Evolutionary conservation across 2,888 invertebrate genomes (phyloP).

Genomic region (Drosophila mercatorum): DNA sequence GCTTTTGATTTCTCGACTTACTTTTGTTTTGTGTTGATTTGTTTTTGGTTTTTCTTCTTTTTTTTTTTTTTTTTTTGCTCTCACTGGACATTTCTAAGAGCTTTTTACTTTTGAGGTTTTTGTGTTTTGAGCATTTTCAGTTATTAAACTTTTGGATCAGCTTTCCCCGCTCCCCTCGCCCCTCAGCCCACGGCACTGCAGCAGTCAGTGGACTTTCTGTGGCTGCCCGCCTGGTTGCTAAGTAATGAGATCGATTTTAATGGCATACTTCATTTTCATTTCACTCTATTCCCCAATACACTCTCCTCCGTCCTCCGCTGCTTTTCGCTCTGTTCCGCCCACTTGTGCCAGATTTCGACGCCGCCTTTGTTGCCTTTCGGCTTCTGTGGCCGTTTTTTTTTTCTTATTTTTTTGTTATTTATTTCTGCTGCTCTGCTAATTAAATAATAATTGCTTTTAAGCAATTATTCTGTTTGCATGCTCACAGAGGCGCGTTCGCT

Average conservation of each 20-base stretch:
- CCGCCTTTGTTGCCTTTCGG: conserved; percentile 37
- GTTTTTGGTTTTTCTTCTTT: conserved; percentile 35
- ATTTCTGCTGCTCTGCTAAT: conserved; percentile 42
- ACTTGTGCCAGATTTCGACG: conserved; percentile 63
- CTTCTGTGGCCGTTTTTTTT: neutral
- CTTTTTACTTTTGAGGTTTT: conserved; percentile 70
- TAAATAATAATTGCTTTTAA: conserved; percentile 61
- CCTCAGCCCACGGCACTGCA: neutral
- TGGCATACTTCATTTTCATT: conserved; percentile 48
- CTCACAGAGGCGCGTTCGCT: conserved; percentile 25
- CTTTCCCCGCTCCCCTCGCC: neutral
- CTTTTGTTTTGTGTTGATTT: conserved; percentile 60
- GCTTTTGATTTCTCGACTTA: conserved; percentile 70
- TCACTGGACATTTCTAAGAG: conserved; percentile 62
- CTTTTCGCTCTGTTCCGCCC: conserved; percentile 13
- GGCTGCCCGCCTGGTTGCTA: conserved; percentile 58
- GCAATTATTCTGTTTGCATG: conserved; percentile 50
- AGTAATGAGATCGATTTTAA: conserved; percentile 79
- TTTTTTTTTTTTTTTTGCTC: conserved; percentile 17
- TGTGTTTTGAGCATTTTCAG: conserved; percentile 73
- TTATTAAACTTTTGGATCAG: conserved; percentile 67
- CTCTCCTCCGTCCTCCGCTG: neutral
- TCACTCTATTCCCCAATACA: neutral
- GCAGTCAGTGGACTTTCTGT: conserved; percentile 49
- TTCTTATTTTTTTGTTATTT: conserved; percentile 13